phyloP scores from a whole-genome alignment of 2,888 invertebrate genomes.

The Sturmia bella region DNA sequence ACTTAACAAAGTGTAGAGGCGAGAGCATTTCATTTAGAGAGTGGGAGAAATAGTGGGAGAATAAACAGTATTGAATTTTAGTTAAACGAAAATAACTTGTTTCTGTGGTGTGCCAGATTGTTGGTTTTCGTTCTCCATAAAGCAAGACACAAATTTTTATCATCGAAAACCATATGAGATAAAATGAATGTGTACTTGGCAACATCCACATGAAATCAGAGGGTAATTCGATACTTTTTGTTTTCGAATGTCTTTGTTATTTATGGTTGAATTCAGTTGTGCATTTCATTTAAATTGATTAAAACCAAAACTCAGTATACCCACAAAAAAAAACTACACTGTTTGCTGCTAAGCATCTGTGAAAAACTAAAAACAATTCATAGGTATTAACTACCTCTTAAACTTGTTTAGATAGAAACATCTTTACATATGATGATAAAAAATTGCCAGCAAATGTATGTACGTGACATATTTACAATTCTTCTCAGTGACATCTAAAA shows the following conservation, averaged over 20 bases:
- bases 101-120: conserved; percentile 39
- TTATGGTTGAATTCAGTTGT: background rate
- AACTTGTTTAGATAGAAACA: no score
- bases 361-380: no score
- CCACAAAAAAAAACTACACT: no score
- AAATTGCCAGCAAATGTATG: no score
- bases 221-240: background rate
- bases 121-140: background rate
- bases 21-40: background rate
- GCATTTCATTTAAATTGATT: background rate
- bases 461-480: no score
- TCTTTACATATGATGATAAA: no score
- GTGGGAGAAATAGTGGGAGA: conserved; percentile 49
- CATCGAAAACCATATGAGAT: conserved; percentile 5
- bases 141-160: conserved; percentile 23
- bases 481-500: no score
- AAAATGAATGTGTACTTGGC: background rate
- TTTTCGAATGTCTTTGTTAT: background rate
- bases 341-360: no score
- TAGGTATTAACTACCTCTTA: no score
- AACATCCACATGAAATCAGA: background rate
- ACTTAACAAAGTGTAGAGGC: background rate
- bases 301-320: no score
- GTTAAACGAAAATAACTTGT: conserved; percentile 36
- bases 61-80: background rate